phyloP scores from a whole-genome alignment of 2,113 vertebrate species.

The Suricata suricatta region DNA sequence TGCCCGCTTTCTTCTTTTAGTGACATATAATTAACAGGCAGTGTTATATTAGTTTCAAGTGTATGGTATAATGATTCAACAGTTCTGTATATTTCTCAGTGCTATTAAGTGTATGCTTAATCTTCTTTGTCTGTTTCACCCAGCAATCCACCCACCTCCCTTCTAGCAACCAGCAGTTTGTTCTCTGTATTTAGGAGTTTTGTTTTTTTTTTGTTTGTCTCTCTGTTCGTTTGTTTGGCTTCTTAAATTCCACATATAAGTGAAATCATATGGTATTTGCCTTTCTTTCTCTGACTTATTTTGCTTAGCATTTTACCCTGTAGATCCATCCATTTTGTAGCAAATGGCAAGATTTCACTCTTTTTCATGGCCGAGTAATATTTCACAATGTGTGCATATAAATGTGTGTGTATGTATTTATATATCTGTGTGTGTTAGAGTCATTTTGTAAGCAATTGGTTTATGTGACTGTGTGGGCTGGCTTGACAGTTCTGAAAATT shows the following conservation, averaged over 20 bases:
- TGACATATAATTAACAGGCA: not conserved
- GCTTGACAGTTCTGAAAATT: not conserved
- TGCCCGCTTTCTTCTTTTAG: not conserved
- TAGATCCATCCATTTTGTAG: not conserved
- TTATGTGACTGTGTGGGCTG: not conserved
- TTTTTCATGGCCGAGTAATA: not conserved
- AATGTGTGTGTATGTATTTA: not conserved
- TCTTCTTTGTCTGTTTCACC: not conserved
- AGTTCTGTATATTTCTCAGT: not conserved
- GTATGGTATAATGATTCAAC: not conserved
- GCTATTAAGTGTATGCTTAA: not conserved
- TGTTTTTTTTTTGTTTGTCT: not conserved
- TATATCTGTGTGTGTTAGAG: not conserved
- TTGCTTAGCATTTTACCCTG: not conserved
- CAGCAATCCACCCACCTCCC: not conserved
- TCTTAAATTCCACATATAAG: not conserved
- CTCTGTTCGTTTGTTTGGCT: not conserved
- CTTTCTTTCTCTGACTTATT: not conserved
- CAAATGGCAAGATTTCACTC: not conserved
- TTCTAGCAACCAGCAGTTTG: not conserved
- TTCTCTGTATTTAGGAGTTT: not conserved
- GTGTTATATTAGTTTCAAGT: not conserved
- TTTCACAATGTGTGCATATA: not conserved
- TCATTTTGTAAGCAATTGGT: not conserved
- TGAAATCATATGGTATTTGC: not conserved